Evolutionary conservation across 2,797 vertebrate species (phyloP), one percentile per base, ranked within the genome.

Genomic region (Anas capensis): DNA sequence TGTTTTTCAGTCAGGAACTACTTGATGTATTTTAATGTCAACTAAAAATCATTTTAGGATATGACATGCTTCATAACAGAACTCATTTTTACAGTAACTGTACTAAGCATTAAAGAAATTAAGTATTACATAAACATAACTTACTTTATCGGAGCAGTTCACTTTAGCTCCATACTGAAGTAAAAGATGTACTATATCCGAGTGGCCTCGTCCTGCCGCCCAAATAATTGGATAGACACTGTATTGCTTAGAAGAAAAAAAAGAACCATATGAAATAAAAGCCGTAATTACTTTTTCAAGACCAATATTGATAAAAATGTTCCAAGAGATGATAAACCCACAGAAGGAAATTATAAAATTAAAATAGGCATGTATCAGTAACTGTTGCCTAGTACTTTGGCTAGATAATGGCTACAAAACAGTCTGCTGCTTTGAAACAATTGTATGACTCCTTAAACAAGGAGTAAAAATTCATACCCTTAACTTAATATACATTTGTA

Each of bases 71-170:
- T 24, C 54, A 60, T 29, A 48, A 23, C 17, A 8, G 19, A 48
- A 36, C 4, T 61, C 65, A 44, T 9, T 78, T 60, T 68, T 31
- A 68, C 26, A 83, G 23, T 14, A 57, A 61, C 34, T 18, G 4
- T 31, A 88, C 31, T 29, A 79, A 54, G 69, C 34, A 38, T 38
- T 58, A 68, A 24, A 83, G 36, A 82, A 80, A 66, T 31, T 26
- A 48, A 44, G 14, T 10, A 26, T 31, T 53, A 78, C 2, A 72
- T 4, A 58, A 49, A 16, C 31, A 10, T 49, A 79, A 86, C 97
- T 96, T 89, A 99, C 99, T 98, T 99, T 99, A 94, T 99, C 99
- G 42, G 99, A 99, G 95, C 99, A 99, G 98, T 99, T 99, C 97
- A 99, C 99, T 92, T 99, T 99, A 33, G 99, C 99, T 62, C 99